Percentiles rank a stretch among this genome's conserved stretches.
These are phyloP conservation scores for Fringilla coelebs DNA, from an alignment of 2,797 vertebrate species.

Conservation along the genomic window DNA sequence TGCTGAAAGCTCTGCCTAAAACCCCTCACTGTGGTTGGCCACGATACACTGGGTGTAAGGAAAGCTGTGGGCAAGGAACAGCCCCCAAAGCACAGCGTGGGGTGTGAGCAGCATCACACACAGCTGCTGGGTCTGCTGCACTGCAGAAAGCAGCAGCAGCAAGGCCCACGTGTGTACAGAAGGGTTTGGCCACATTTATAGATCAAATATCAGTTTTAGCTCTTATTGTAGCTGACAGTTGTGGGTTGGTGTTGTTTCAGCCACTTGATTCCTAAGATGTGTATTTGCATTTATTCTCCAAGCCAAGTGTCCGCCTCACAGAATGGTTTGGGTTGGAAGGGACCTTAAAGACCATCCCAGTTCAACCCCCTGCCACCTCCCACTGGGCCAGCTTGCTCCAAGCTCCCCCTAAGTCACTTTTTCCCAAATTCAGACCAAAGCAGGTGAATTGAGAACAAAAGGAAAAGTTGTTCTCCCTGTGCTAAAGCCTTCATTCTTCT, in stretches of 20 bases:
- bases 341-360: not conserved
- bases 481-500: not conserved
- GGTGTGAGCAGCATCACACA: not conserved
- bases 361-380: not conserved
- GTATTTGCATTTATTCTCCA: not conserved
- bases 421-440: not conserved
- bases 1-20: not conserved
- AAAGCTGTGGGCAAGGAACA: not conserved
- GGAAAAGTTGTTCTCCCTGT: not conserved
- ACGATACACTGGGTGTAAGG: not conserved
- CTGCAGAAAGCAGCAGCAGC: not conserved
- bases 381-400: not conserved
- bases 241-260: not conserved
- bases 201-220: not conserved
- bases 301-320: not conserved
- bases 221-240: fast-evolving
- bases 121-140: not conserved
- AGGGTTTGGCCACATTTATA: not conserved
- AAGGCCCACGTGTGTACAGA: fast-evolving
- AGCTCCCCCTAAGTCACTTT: not conserved
- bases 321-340: not conserved
- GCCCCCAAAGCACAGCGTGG: not conserved
- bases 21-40: not conserved
- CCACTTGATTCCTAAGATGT: not conserved
- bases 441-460: not conserved